Evolutionary conservation across 2,113 vertebrate species (phyloP).

Genomic region (Pontoporia blainvillei): DNA sequence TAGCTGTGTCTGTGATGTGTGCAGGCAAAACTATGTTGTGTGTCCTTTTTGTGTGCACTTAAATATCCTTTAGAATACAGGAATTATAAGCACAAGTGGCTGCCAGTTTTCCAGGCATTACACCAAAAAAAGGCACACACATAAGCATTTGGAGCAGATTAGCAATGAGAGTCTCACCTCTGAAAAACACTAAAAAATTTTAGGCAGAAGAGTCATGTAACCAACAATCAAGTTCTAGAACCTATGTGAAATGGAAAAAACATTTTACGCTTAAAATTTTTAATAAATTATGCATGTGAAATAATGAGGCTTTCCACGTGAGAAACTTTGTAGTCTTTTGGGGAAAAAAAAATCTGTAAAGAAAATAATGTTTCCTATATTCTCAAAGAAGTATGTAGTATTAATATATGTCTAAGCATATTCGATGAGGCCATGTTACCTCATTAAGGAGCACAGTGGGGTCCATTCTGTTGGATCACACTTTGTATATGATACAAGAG

Average conservation of each 20-base stretch:
- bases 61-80: constrained; percentile 42
- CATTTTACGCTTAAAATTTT: constrained; percentile 23
- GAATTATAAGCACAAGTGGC: constrained; percentile 51
- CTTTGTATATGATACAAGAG: neutral
- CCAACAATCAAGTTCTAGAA: constrained; percentile 25
- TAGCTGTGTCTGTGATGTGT: constrained; percentile 68
- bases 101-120: constrained; percentile 57
- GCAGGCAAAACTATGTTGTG: constrained; percentile 68
- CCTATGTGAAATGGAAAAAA: neutral
- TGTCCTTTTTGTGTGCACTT: constrained; percentile 69
- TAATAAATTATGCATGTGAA: constrained; percentile 51
- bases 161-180: neutral
- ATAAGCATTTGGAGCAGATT: neutral
- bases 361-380: neutral
- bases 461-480: neutral
- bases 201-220: neutral
- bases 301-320: constrained; percentile 36
- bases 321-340: neutral
- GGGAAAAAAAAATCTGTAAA: constrained; percentile 28
- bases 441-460: neutral
- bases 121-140: neutral
- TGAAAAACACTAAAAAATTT: constrained; percentile 29
- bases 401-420: neutral
- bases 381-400: neutral
- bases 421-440: neutral